Evolutionary conservation across 2,113 vertebrate genomes (phyloP), one percentile per base, ranked within the genome.

Genomic region (Steatornis caripensis): DNA sequence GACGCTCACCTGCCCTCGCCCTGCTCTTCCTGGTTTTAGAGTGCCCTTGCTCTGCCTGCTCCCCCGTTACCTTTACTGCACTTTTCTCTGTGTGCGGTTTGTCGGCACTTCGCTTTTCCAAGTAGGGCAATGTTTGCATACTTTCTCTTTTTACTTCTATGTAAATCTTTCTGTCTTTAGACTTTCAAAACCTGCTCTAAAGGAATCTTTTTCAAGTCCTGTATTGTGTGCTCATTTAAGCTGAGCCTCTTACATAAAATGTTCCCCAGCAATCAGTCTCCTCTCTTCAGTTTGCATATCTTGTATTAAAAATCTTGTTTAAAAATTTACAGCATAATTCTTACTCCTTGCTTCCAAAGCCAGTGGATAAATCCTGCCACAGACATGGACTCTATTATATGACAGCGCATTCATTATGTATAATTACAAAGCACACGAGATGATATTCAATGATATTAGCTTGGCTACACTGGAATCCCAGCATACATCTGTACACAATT

Each of bases 401-500:
- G 84, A 79, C 77, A 93, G 57, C 48, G 79, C 84, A 87, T 97
- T 87, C 64, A 96, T 95, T 94, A 89, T 93, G 77, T 78, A 91
- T 84, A 84, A 94, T 94, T 96, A 95, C 93, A 97, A 96, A 96
- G 77, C 87, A 69, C 58, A 91, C 0, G 8, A 95, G 74, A 60
- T 84, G 91, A 94, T 96, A 71, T 64, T 96, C 72, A 54, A 0
- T 87, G 68, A 81, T 95, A 86, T 87, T 94, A 86, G 51, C 86
- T 82, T 82, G 86, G 76, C 80, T 92, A 84, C 64, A 29, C 64
- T 94, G 94, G 89, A 92, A 92, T 75, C 95, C 76, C 10, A 36
- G 80, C 83, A 91, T 79, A 91, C 89, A 94, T 96, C 91, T 95
- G 94, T 71, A 96, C 89, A 87, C 86, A 87, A 82, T 95, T 95